Evolutionary conservation across 2,113 vertebrate species (phyloP).

Genomic region (Ophthalmolycus amberensis): DNA sequence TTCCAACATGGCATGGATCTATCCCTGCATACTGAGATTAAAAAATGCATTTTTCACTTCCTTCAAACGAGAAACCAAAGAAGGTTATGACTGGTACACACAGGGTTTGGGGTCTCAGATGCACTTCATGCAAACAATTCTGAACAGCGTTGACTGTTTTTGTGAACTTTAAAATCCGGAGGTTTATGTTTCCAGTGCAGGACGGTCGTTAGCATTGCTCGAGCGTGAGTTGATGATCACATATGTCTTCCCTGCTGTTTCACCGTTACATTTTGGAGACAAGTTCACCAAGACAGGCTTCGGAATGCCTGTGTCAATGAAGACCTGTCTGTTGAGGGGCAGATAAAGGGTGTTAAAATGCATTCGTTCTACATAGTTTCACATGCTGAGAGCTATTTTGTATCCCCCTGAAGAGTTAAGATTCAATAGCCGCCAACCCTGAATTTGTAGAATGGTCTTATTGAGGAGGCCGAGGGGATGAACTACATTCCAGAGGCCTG

Average conservation of each 20-base stretch:
- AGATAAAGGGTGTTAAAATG: constrained; percentile 70
- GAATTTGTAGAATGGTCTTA: constrained; percentile 75
- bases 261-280: constrained; percentile 60
- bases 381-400: constrained; percentile 74
- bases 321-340: constrained; percentile 64
- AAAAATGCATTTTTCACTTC: constrained; percentile 79
- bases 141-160: constrained; percentile 37
- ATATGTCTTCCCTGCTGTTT: constrained; percentile 63
- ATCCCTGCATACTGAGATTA: constrained; percentile 80
- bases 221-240: constrained; percentile 41
- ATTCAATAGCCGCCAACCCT: constrained; percentile 77
- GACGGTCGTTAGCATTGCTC: constrained; percentile 8
- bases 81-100: constrained; percentile 61
- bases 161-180: constrained; percentile 28
- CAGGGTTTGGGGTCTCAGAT: constrained; percentile 49
- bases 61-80: constrained; percentile 71
- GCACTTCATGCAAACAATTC: constrained; percentile 46
- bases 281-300: constrained; percentile 69
- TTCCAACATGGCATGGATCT: constrained; percentile 86
- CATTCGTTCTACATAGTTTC: constrained; percentile 77
- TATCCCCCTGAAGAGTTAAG: constrained; percentile 66
- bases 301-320: constrained; percentile 52
- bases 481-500: constrained; percentile 77
- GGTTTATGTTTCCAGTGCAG: constrained; percentile 14
- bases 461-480: constrained; percentile 68